Evolutionary conservation across 92 coral and sea anemone species (phyloP), one percentile per base, ranked within the genome.

Genomic region (Hydrozoanthus gracilis): DNA sequence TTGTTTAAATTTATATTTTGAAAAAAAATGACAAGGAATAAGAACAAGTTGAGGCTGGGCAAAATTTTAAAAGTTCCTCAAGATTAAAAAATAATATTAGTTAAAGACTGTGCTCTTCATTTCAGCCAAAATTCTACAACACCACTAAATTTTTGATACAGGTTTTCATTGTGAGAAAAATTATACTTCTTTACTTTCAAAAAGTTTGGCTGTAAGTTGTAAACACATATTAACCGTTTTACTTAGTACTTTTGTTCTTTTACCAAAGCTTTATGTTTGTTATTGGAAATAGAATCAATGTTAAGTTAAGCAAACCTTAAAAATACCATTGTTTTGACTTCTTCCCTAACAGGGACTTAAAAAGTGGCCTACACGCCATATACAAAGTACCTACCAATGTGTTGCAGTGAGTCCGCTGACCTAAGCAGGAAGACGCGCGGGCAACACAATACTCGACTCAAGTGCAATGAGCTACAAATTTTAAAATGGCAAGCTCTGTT

Each of bases 181-280:
- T 65, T 1, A 65, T 65, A 65, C 71, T 5, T 65, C 39, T 65
- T 65, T 65, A 6, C 39, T 65, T 16, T 16, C 71, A 65, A 16
- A 65, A 65, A 17, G 3, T 65, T 65, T n/a, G 44, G 5, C 16
- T 65, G 71, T 65, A 35, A 65, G 44, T 65, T 65, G 44, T 65
- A 60, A 60, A 60, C 66, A 60, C 4, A 11, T 52, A 60, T 11
- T 60, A 60, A 60, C 11, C 14, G 9, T 60, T 60, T 4, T 60
- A 60, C 66, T 16, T 65, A 60, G 15, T 60, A 44, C 20, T 65
- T 65, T 65, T 65, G 71, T 65, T 65, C 39, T 65, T 65, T 65
- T 65, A 6, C 67, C 3, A 60, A 60, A 65, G 71, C 44, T 65
- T 16, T 5, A 65, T 65, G 20, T 9, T 64, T 64, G 27, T 65